Base-by-base conservation (phyloP, 2,113 vertebrate species). In the Ctenomys sociabilis region DNA sequence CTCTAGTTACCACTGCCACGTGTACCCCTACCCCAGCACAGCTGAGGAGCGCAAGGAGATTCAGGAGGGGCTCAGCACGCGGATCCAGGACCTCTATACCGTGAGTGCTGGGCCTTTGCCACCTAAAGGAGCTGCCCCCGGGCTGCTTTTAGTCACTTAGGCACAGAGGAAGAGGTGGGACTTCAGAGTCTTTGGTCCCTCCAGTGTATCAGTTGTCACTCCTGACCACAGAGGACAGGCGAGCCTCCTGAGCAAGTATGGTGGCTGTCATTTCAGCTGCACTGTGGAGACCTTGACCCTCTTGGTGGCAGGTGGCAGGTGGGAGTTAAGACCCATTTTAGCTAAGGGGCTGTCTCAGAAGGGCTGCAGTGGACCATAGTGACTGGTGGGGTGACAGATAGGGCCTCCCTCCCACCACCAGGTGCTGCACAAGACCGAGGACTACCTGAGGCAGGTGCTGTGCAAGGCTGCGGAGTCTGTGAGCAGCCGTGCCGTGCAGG, bases 401-500 rank as follows among this genome's bases (percentile, higher is more conserved):
- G 45, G 63, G 68, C 35, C 30, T 30, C 30, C 16, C n/a, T 63
- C 96, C 54, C 17, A 3, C 54, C 17, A 3, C 52, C 96, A 99
- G 99, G 99, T 99, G 52, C 99, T 99, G 37, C 98, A 99, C 90
- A 99, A 99, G 93, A 99, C 99, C 0, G 99, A 99, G 97, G 99
- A 99, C 54, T 99, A 99, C 77, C 98, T 99, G 94, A 98, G 98
- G 73, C 99, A 99, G 90, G 99, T 99, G 81, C 97, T 99, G 85
- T 99, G 99, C 13, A 99, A 99, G 83, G 99, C 99, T 0, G 99
- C 99, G 0, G 99, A 99, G 93, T 99, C 99, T 0, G 98, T 99
- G 89, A 99, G 99, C 87, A 98, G 98, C 0, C 99, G 99, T 97
- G 99, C 99, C 61, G 96, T 99, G 86, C 99, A 99, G 90, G 99